phyloP scores from a whole-genome alignment of 92 coral and sea anemone species.

The Zoanthus sansibaricus region DNA sequence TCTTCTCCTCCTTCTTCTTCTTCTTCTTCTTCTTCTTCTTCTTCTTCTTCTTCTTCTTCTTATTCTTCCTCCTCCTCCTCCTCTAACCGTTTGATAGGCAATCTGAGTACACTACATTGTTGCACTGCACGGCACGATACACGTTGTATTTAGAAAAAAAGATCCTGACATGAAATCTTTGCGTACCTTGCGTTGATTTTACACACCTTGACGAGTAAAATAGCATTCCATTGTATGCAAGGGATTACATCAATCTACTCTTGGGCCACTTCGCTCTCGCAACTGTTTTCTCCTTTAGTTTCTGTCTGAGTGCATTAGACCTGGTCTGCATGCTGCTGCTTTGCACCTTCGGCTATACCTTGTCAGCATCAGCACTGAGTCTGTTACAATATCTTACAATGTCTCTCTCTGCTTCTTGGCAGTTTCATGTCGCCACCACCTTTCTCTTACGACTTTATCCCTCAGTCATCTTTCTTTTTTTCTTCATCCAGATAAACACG shows the following conservation, averaged over 20 bases:
- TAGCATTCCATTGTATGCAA: too few species aligned
- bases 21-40: too few species aligned
- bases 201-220: too few species aligned
- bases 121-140: too few species aligned
- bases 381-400: neutral
- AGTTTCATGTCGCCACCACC: neutral
- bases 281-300: neutral
- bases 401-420: neutral
- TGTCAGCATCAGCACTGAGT: neutral
- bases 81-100: too few species aligned
- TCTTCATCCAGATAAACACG: neutral
- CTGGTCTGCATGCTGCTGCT: neutral
- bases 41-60: too few species aligned
- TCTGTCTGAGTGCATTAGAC: constrained; percentile 5
- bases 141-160: too few species aligned
- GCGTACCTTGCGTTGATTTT: too few species aligned
- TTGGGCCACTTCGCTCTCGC: neutral
- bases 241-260: constrained; percentile 9
- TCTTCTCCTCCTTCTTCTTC: too few species aligned
- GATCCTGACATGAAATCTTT: too few species aligned
- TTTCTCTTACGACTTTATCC: constrained; percentile 1
- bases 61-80: too few species aligned
- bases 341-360: neutral
- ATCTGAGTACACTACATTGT: too few species aligned
- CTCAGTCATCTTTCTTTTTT: neutral